Evolutionary conservation across 2,113 vertebrate species (phyloP).

Genomic region (Aptenodytes forsteri): DNA sequence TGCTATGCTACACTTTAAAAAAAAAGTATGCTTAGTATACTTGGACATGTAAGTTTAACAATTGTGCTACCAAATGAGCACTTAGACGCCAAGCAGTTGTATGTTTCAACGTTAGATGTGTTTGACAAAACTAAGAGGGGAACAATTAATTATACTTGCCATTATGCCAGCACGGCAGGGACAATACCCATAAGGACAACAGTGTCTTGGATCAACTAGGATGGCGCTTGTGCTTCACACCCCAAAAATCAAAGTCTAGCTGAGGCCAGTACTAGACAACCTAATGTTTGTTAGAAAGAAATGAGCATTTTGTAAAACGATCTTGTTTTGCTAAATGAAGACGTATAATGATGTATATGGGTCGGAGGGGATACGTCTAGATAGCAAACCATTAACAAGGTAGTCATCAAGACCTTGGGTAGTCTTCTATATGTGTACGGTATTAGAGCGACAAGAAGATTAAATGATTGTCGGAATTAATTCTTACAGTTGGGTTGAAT

Average conservation of each 20-base stretch:
- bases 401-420: not conserved
- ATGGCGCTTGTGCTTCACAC: not conserved
- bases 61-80: not conserved
- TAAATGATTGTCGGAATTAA: not conserved
- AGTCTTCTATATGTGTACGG: not conserved
- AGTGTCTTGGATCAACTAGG: not conserved
- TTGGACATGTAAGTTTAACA: not conserved
- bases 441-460: not conserved
- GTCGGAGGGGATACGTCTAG: not conserved
- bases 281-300: not conserved
- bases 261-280: not conserved
- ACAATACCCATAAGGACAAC: not conserved
- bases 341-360: accelerated
- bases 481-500: not conserved
- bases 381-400: not conserved
- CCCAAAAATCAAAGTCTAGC: not conserved
- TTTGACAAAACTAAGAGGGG: not conserved
- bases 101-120: not conserved
- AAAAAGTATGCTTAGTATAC: not conserved
- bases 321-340: not conserved
- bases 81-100: not conserved
- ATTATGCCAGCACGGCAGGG: not conserved
- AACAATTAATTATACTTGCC: not conserved
- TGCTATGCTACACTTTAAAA: not conserved
- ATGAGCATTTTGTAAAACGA: not conserved